Evolutionary conservation across 2,797 vertebrate genomes (phyloP), one percentile per base, ranked within the genome.

Genomic region (Corythornis leucogaster): DNA sequence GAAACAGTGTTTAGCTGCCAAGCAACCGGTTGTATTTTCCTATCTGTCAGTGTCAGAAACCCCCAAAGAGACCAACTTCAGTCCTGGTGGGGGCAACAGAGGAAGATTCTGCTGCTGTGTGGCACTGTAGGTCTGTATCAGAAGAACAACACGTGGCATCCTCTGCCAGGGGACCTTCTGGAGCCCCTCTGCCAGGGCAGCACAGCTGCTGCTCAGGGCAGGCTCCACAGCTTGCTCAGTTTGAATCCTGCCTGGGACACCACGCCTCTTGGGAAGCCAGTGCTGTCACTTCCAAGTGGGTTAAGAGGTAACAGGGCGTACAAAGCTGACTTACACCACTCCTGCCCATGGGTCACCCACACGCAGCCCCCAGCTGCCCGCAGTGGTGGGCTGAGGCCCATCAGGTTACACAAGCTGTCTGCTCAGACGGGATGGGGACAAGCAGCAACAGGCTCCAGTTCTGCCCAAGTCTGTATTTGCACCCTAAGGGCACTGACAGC

Each of bases 1-100:
- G 46, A 64, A 81, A 70, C 13, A 45, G 67, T 43, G 50, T 66
- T 76, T 12, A 81, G 51, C 40, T 30, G 21, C 25, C 71, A 45
- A 80, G 40, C 57, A 87, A 63, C 22, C 59, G 53, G 30, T 35
- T 70, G 16, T 15, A 58, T 43, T 51, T 50, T 58, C 48, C 1
- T 28, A 78, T 24, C 30, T 79, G 70, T 45, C 30, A 51, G 43
- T 6, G 5, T 61, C 78, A 68, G 55, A 35, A 80, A 64, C 66
- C 66, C 54, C 83, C 26, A 30, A 71, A 84, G 51, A 75, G 51
- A 89, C 15, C n/a, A 42, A 3, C 33, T 68, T 85, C 61, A 58
- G 48, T 53, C 26, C 11, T 21, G 8, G 5, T 0, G 48, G 0
- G 25, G 21, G 40, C 30, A 43, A 28, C 1, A 1, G n/a, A 5